Base-by-base conservation (phyloP, 2,113 vertebrate species). In the Dendrocopos noguchii region DNA sequence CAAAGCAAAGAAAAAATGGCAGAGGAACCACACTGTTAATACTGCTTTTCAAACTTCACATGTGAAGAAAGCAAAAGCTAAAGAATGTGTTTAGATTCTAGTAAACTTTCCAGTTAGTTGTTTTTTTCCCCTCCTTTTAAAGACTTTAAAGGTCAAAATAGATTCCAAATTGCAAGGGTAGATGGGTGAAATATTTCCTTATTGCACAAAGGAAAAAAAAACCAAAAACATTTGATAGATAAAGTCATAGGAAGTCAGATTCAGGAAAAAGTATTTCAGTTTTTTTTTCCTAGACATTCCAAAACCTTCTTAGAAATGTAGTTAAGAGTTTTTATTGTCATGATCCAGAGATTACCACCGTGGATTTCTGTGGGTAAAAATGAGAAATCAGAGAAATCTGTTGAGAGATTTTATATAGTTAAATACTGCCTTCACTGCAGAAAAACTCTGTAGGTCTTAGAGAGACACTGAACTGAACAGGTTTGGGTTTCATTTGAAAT, bases 141-240 rank as follows among this genome's bases (percentile, higher is more conserved):
- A 91, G 57, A 46, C 15, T 94, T 74, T 31, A 31, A 46, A 83
- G 87, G 66, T 87, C 80, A 78, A 91, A 71, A 57, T 28, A 52
- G 8, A 12, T 66, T 92, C 80, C 55, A 80, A 33, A 52, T 22
- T 21, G 27, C 53, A 71, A 73, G 44, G 84, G 70, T 29, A 34
- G 42, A 84, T 72, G 6, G 19, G 50, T 87, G 70, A 96, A 95
- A 91, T 86, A 93, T 76, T 91, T 87, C 79, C n/a, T 25, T 77
- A 47, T 68, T 44, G 65, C 0, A 0, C 16, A 77, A n/a, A 31
- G 81, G 59, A 83, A 63, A 67, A 89, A 80, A 82, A 82, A 63
- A 73, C 87, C 77, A 82, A 82, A 39, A 4, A 25, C n/a, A n/a
- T 79, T 95, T 93, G 61, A 84, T 79, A 93, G 75, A 76, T 64